Base-by-base conservation (phyloP, 2,888 invertebrate genomes). In the Branchipolynoe longqiensis region DNA sequence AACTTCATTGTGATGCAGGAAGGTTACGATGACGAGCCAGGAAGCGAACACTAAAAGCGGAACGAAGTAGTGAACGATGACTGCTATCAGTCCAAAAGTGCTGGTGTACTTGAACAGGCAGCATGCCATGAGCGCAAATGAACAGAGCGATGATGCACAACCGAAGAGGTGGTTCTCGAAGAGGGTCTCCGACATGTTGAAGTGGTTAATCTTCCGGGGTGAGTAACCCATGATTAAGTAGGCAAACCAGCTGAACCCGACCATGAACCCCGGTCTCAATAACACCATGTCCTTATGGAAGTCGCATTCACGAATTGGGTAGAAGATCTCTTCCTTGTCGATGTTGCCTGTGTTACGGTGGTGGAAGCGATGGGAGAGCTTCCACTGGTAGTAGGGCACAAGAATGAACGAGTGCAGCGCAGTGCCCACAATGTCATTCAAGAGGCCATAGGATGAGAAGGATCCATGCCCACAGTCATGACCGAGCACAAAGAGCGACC, bases 291-390 rank as follows among this genome's bases (percentile, higher is more conserved):
- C 59, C 22, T 36, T 14, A 38, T 56, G n/a, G 25, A 6, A 41
- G 38, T 78, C 54, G 14, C 36, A 38, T 58, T 90, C 86, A n/a
- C 91, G 85, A 6, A 91, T 88, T 0, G 93, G 93, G 86, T 92
- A 93, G 86, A 92, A 93, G n/a, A 92, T 91, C 58, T 91, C 92
- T 54, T 92, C 93, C 56, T 92, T 92, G 88, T 92, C 92, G 18
- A 92, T 90, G 87, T 92, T 92, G 33, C 91, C 91, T 4, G 92
- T 92, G 86, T 91, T 89, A 83, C 91, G 91, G 88, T 93, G 93
- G 85, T 93, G 93, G 54, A 90, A 89, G 56, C 88, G 86, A 86
- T 93, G 93, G 0, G 91, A 90, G 38, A 92, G 86, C 86, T 92
- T 93, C 92, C 92, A 93, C 73, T 90, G 90, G 86, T 91, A 92